Base-by-base conservation (phyloP, 2,888 invertebrate genomes). In the Napeogenes inachia region DNA sequence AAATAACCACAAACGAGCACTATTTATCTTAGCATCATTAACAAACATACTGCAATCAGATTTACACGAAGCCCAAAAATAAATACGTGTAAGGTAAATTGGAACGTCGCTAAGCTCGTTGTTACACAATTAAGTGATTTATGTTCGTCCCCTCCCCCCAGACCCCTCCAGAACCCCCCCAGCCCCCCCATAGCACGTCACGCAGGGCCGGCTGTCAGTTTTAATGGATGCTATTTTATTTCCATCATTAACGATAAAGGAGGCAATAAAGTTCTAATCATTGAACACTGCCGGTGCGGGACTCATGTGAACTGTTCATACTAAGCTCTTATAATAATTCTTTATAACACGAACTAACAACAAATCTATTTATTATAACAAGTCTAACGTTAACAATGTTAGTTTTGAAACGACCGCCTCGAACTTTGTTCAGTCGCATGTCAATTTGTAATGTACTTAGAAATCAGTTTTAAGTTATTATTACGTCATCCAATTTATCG, bases 151-250 rank as follows among this genome's bases (percentile, higher is more conserved):
- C 53, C 54, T 21, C 46, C 33, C 55, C 54, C n/a, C 56, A 45
- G 42, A 38, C 33, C 55, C 30, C 45, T 4, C 56, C 33, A 32
- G 13, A 42, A 13, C 13, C 30, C 45, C 4, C 57, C 55, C 54
- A 50, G 45, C 47, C 21, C 56, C 47, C 56, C 54, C 56, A 57
- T 56, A 60, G 50, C 61, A 35, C 62, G 56, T 62, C 64, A 60
- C 60, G 63, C 58, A 62, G 50, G 60, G 50, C 50, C 54, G 46
- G 62, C 67, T 63, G 67, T 68, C 62, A 65, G 61, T 56, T 69
- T 63, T 71, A 70, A 72, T 68, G 70, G 67, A 61, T 54, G 56
- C 60, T 45, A 59, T 63, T 71, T 65, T 65, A 65, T 68, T 64
- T 47, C 63, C 57, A 58, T 67, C 63, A 65, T 70, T 71, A 68